Evolutionary conservation across 2,888 invertebrate species (phyloP).

Genomic region (Drosophila suboccidentalis): DNA sequence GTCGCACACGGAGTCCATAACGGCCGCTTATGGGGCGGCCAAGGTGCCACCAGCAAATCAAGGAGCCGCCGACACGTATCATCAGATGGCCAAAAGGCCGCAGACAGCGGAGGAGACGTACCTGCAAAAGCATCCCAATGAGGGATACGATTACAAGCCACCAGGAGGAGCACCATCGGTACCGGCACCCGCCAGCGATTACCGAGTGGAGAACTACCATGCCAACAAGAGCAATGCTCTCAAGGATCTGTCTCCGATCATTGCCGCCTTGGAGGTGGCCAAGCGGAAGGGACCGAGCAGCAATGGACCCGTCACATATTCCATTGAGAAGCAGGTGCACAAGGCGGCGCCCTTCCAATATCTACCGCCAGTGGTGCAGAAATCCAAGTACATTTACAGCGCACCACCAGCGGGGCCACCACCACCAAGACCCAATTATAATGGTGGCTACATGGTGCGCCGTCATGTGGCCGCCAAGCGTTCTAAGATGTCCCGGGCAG

Average conservation of each 20-base stretch:
- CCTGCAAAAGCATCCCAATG: constrained; percentile 83
- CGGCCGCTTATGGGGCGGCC: constrained; percentile 83
- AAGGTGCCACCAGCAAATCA: constrained; percentile 32
- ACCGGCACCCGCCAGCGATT: constrained; percentile 50
- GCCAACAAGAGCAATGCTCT: constrained; percentile 65
- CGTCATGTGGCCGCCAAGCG: constrained; percentile 60
- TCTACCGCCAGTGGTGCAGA: constrained; percentile 79
- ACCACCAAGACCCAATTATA: constrained; percentile 50
- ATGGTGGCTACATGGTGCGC: constrained; percentile 73
- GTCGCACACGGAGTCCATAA: constrained; percentile 84
- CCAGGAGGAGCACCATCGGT: constrained; percentile 33
- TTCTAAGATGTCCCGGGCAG: constrained; percentile 36
- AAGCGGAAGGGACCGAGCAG: constrained; percentile 60
- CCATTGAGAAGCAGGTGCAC: constrained; percentile 82
- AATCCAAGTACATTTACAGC: constrained; percentile 80
- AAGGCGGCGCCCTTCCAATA: constrained; percentile 70
- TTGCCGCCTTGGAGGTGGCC: constrained; percentile 83
- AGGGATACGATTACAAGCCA: constrained; percentile 76
- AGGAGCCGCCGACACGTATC: constrained; percentile 81
- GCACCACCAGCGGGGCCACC: constrained; percentile 62
- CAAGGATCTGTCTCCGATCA: constrained; percentile 79
- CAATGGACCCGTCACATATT: constrained; percentile 65
- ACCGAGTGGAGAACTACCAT: constrained; percentile 79
- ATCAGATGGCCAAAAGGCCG: constrained; percentile 83
- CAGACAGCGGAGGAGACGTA: constrained; percentile 77